These are phyloP conservation scores for Spondyliosoma cantharus DNA, from an alignment of 2,797 vertebrate genomes.

Conservation along the genomic window DNA sequence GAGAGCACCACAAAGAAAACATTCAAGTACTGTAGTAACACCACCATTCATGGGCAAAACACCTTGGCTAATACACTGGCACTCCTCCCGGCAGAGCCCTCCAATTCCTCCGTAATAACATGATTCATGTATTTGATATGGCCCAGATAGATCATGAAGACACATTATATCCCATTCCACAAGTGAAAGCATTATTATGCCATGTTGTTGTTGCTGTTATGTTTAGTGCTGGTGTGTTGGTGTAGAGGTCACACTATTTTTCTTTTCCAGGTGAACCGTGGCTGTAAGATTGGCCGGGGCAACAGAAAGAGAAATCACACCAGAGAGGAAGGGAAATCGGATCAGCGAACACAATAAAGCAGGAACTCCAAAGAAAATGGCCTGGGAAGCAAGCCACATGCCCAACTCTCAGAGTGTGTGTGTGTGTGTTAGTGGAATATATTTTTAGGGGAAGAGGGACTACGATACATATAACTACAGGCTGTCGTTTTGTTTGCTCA, in stretches of 20 bases:
- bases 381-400: constrained; percentile 61
- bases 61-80: constrained; percentile 12
- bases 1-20: constrained; percentile 1
- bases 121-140: constrained; percentile 72
- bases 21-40: constrained; percentile 6
- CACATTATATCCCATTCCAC: constrained; percentile 69
- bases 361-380: constrained; percentile 75
- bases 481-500: constrained; percentile 84
- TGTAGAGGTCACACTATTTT: constrained; percentile 66
- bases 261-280: constrained; percentile 72
- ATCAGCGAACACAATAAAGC: constrained; percentile 81
- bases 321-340: constrained; percentile 77
- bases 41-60: constrained; percentile 13
- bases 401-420: constrained; percentile 25
- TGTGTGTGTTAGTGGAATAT: constrained; percentile 50
- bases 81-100: constrained; percentile 10
- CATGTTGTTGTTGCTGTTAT: constrained; percentile 48
- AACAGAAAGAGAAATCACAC: constrained; percentile 80
- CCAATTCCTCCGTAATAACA: constrained; percentile 58
- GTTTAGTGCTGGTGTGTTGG: constrained; percentile 56
- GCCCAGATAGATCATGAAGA: constrained; percentile 74
- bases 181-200: constrained; percentile 70
- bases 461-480: constrained; percentile 79
- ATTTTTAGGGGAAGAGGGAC: constrained; percentile 79
- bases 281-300: constrained; percentile 74